Evolutionary conservation across 2,888 invertebrate genomes (phyloP), one percentile per base, ranked within the genome.

Genomic region (Caenorhabditis macrosperma): DNA sequence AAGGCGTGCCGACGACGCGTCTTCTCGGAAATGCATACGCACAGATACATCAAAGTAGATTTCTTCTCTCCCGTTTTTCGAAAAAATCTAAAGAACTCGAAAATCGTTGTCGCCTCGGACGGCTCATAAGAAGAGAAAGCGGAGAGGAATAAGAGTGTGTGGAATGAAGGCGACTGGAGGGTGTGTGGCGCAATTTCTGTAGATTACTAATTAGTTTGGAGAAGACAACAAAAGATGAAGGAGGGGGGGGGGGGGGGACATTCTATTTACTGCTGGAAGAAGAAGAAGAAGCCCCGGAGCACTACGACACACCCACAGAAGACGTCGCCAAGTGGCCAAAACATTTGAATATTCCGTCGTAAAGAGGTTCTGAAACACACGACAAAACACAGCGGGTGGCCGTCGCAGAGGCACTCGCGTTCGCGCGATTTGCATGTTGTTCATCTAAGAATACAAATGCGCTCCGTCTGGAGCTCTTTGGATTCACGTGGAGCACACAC

Each of bases 141-240:
- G 20, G 24, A 52, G 22, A 38, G 48, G 41, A 48, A 55, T 28
- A 33, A 10, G 52, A 50, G 69, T 20, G 28, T 54, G 33, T 17
- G 22, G 46, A 48, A 33, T 17, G 38, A 54, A 17, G 22, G 17
- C 20, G 20, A 54, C 30, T 24, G 28, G 35, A 12, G 38, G 33
- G 46, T 60, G 60, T 54, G 48, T 48, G 55, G 55, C n/a, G n/a
- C 46, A 61, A 63, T 63, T 72, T 63, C 63, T 63, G 61, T 59
- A 74, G 74, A 74, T 64, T 74, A 74, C 74, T 74, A 74, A 74
- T 74, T 74, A 74, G 64, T 71, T 71, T 61, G 71, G 38, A 24
- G 55, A 35, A 52, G 69, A 59, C 4, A 26, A 54, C 24, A 30
- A 54, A 59, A 60, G 57, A 48, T 38, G 59, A 54, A 38, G 48